A percentile compares a stretch with the other conserved stretches of the same genome.
phyloP scores from a whole-genome alignment of 2,113 vertebrate species.

The Pica pica region DNA sequence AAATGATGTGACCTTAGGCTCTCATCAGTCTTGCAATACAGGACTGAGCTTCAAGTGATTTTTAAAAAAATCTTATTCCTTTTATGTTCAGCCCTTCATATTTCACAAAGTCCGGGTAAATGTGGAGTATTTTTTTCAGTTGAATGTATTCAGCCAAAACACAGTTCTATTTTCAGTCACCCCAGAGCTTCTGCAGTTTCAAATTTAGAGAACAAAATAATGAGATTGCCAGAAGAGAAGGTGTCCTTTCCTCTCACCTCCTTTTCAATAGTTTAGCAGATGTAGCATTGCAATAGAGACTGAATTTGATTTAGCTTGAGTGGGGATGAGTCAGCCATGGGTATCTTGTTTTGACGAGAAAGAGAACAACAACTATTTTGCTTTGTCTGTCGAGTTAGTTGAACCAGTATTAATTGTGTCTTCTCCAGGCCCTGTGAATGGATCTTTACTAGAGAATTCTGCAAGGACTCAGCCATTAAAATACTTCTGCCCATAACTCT shows the following conservation, averaged over 20 bases:
- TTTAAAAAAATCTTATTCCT: not conserved
- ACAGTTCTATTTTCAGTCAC: not conserved
- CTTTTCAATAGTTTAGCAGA: not conserved
- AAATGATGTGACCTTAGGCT: not conserved
- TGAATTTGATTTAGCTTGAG: not conserved
- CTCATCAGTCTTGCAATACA: not conserved
- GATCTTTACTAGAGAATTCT: not conserved
- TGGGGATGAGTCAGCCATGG: not conserved
- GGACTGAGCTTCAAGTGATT: not conserved
- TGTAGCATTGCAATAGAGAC: not conserved
- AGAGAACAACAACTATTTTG: not conserved
- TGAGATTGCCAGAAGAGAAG: not conserved
- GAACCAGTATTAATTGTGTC: not conserved
- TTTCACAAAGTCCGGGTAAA: not conserved
- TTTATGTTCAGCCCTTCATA: not conserved
- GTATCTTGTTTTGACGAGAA: not conserved
- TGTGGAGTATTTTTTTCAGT: not conserved
- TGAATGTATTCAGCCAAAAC: not conserved
- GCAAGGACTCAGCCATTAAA: not conserved
- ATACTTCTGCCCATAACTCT: not conserved
- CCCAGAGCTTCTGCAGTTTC: not conserved
- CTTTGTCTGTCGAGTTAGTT: fast-evolving
- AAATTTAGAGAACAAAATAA: not conserved
- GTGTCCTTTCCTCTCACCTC: not conserved
- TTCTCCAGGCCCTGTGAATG: not conserved